phyloP scores from a whole-genome alignment of 2,797 vertebrate species.

The Myiotriccus ornatus region DNA sequence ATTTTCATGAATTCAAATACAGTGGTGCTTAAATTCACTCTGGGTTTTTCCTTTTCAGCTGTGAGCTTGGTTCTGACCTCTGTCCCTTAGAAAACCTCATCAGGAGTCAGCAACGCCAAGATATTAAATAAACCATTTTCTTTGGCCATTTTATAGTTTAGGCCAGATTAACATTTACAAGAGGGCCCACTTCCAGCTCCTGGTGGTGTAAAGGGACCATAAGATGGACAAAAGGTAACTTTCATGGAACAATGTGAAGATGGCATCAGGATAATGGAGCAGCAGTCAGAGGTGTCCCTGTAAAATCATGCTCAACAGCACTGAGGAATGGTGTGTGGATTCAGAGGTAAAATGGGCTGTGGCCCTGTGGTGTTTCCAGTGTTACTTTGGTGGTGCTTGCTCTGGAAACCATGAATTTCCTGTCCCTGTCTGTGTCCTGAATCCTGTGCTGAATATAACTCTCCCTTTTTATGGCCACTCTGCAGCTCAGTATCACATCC shows the following conservation, averaged over 20 bases:
- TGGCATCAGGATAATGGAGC: neutral
- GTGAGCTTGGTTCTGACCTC: neutral
- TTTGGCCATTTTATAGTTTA: neutral
- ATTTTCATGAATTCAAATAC: neutral
- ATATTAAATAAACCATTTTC: conserved; percentile 16
- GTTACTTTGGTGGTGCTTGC: neutral
- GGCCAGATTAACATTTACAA: neutral
- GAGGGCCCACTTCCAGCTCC: neutral
- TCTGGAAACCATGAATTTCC: neutral
- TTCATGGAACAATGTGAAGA: neutral
- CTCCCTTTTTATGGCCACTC: neutral
- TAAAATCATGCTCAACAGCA: neutral
- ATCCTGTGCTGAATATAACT: neutral
- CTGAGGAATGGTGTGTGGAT: neutral
- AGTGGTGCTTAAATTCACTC: neutral
- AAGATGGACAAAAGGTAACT: neutral
- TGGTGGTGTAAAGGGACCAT: rapidly evolving
- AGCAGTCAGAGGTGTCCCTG: neutral
- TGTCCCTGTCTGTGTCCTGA: rapidly evolving
- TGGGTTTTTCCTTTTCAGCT: neutral
- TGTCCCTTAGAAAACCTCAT: neutral
- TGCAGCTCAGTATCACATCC: neutral
- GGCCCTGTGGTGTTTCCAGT: neutral
- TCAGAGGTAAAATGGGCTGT: neutral
- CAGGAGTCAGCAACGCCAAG: neutral